Base-by-base conservation (phyloP, 2,888 invertebrate species). In the Helleia helle region DNA sequence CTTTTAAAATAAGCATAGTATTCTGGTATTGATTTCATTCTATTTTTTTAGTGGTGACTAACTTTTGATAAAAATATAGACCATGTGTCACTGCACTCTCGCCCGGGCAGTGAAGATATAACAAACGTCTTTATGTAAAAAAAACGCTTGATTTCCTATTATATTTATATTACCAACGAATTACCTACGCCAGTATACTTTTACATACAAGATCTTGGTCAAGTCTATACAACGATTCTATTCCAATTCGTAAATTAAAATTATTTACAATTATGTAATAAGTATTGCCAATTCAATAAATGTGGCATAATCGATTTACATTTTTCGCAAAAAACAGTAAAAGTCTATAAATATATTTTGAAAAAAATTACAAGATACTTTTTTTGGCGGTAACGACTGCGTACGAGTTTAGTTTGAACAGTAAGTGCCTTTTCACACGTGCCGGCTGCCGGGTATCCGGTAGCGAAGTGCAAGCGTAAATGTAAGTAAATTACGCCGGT, bases 61-160 rank as follows among this genome's bases (percentile, higher is more conserved):
- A n/a, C n/a, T n/a, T 12, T 34, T 22, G 22, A 34, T 13, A 22
- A 34, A 22, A 22, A 12, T 34, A 12, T 13, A 34, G 18, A 7
- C 22, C 2, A 7, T 34, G 18, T 29, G 14, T 34, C 12, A 12
- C 22, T 34, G 38, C 41, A 41, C 41, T 17, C 43, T 38, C 31
- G 41, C 41, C 25, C 25, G 39, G 43, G 43, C 43, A 43, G 43
- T 43, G 43, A 37, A 22, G 22, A 4, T 22, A 4, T 7, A 2
- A 7, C 18, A 5, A 4, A 5, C 4, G 22, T 22, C 3, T 22
- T 22, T 22, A 22, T 22, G 5, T 22, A 7, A 7, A 8, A 22
- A 22, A 8, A 8, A 22, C 18, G 18, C 22, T 22, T 22, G 22
- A 22, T 22, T 22, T 22, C 22, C 22, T 8, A 4, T 18, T 5